phyloP scores from a whole-genome alignment of 2,888 invertebrate genomes.

The Lymantria monacha region DNA sequence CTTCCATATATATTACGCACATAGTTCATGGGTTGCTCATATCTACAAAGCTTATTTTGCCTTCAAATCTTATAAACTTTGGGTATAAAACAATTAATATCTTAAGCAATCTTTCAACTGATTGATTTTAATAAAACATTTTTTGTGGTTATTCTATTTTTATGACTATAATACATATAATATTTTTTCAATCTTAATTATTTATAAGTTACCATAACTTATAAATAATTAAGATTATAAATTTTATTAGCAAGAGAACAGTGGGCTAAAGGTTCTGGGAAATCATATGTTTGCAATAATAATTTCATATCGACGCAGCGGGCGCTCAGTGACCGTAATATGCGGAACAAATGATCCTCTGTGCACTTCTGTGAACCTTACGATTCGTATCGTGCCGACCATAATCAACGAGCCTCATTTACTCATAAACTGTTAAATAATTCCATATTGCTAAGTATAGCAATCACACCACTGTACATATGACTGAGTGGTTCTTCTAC shows the following conservation, averaged over 20 bases:
- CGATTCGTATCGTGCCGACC: constrained; percentile 57
- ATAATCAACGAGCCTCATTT: constrained; percentile 45
- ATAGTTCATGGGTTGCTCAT: too few relatives aligned
- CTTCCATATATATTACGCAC: too few relatives aligned
- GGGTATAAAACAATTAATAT: too few relatives aligned
- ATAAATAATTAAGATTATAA: constrained; percentile 1
- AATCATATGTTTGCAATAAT: constrained; percentile 73
- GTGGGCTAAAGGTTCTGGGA: constrained; percentile 29
- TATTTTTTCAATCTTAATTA: too few relatives aligned
- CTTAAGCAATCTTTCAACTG: too few relatives aligned
- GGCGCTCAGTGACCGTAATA: constrained; percentile 59
- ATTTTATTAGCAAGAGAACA: constrained; percentile 18
- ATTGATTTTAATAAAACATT: too few relatives aligned
- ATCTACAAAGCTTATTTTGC: too few relatives aligned
- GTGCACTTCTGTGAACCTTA: constrained; percentile 72
- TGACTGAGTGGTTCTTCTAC: too few relatives aligned
- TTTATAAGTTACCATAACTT: not conserved
- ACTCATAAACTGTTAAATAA: constrained; percentile 59
- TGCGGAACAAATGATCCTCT: constrained; percentile 64
- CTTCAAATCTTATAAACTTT: too few relatives aligned
- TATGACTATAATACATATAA: too few relatives aligned
- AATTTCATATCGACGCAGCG: constrained; percentile 67
- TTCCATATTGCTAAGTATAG: constrained; percentile 40
- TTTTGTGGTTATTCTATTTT: too few relatives aligned
- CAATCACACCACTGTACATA: too few relatives aligned